phyloP scores from a whole-genome alignment of 2,113 vertebrate species.

The Mus pahari region DNA sequence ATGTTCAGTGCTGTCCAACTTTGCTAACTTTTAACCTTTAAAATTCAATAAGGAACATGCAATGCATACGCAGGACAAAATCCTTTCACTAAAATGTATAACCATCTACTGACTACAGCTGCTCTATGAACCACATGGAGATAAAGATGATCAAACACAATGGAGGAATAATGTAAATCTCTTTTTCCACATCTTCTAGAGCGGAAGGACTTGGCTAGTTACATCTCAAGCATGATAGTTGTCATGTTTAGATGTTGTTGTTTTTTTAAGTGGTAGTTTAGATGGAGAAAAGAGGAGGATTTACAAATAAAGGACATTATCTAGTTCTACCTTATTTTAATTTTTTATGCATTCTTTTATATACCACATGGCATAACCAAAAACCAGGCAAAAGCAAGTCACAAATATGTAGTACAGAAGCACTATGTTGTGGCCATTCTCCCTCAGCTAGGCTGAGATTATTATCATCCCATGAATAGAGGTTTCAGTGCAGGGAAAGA shows the following conservation, averaged over 20 bases:
- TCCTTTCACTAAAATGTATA: neutral
- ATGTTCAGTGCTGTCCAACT: neutral
- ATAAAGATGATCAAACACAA: neutral
- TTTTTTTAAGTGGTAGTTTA: neutral
- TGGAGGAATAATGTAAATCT: neutral
- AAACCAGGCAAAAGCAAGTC: neutral
- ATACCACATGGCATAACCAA: neutral
- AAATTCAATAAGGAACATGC: neutral
- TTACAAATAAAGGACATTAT: conserved; percentile 36
- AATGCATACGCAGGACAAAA: neutral
- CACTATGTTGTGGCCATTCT: neutral
- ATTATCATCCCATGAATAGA: conserved; percentile 10
- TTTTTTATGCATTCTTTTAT: conserved; percentile 10
- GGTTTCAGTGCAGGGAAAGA: conserved; percentile 57
- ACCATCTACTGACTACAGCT: neutral
- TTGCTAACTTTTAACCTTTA: neutral
- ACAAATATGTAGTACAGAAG: neutral
- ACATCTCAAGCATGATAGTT: neutral
- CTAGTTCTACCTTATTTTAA: neutral
- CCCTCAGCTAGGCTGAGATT: neutral
- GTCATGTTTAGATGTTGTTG: neutral
- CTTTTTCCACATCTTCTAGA: conserved; percentile 9
- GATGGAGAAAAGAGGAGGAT: neutral
- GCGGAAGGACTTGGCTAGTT: neutral
- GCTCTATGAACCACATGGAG: neutral